Percentiles rank a stretch among this genome's conserved stretches.
These are phyloP conservation scores for Drosophila mimica DNA, from an alignment of 2,888 invertebrate genomes.

Conservation along the genomic window DNA sequence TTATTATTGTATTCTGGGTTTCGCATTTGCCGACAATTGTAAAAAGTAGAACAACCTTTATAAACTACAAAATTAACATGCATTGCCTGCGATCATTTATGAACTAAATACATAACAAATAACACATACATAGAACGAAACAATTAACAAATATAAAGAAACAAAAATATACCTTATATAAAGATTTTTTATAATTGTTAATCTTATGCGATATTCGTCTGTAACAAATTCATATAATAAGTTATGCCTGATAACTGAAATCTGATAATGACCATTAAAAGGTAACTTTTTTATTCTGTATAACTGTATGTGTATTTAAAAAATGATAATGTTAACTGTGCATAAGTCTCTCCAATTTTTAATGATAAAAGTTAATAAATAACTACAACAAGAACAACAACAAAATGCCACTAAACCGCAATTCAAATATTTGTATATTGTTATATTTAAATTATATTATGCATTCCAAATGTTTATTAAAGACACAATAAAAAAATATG, in stretches of 20 bases:
- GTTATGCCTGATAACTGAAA: conserved; percentile 50
- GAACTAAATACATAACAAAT: conserved; percentile 16
- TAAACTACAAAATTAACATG: conserved; percentile 25
- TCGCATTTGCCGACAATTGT: conserved; percentile 44
- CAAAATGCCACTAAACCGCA: conserved; percentile 51
- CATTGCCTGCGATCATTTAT: conserved; percentile 34
- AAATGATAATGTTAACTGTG: conserved; percentile 69
- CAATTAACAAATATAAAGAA: conserved; percentile 34
- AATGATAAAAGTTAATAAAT: conserved; percentile 50
- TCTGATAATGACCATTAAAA: conserved; percentile 58
- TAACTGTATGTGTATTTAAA: conserved; percentile 67
- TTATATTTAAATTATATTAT: conserved; percentile 69
- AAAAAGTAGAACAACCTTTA: conserved; percentile 40
- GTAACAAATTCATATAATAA: conserved; percentile 37
- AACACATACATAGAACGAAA: conserved; percentile 19
- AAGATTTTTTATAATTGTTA: conserved; percentile 76
- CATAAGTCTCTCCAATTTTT: conserved; percentile 76
- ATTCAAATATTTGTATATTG: conserved; percentile 61
- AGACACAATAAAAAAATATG: conserved; percentile 40
- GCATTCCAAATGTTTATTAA: conserved; percentile 77
- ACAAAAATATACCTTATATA: conserved; percentile 55
- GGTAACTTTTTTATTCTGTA: conserved; percentile 70
- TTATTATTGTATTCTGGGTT: conserved; percentile 34
- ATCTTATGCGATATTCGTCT: conserved; percentile 77
- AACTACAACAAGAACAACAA: conserved; percentile 23